A percentile compares a stretch with the other conserved stretches of the same genome.
These are phyloP conservation scores for Drosophila guanche DNA, from an alignment of 1,140 invertebrate species.

Conservation along the genomic window DNA sequence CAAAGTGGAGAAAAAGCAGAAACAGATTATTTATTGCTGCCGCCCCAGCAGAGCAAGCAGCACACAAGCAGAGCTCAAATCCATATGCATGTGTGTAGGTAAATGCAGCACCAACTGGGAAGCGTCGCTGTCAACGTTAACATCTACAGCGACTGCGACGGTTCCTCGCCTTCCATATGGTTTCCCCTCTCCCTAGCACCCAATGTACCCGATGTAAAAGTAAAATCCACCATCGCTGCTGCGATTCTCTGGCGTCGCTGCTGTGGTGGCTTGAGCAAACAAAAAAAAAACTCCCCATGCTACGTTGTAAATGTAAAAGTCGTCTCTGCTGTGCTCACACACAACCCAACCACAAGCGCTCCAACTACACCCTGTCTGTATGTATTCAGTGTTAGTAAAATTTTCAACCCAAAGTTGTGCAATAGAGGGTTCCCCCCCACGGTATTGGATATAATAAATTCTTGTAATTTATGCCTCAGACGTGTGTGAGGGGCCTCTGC, in stretches of 20 bases:
- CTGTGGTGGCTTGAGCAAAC: slow-evolving; percentile 2
- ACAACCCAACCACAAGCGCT: slow-evolving; percentile 8
- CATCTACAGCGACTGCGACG: slow-evolving; percentile 15
- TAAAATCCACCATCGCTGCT: slow-evolving; percentile 33
- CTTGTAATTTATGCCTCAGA: slow-evolving; percentile 34
- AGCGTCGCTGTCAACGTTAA: slow-evolving; percentile 22
- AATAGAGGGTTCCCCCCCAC: slow-evolving; percentile 18
- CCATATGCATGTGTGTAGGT: slow-evolving; percentile 9
- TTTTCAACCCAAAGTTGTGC: slow-evolving; percentile 27
- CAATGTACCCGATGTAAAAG: slow-evolving; percentile 1
- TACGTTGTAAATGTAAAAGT: slow-evolving; percentile 64
- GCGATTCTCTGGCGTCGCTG: slow-evolving; percentile 15
- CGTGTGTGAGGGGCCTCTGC: not conserved
- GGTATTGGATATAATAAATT: slow-evolving; percentile 18
- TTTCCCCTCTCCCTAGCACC: not conserved
- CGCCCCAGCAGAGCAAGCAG: slow-evolving; percentile 8
- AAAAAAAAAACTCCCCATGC: slow-evolving; percentile 49
- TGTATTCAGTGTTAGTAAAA: slow-evolving; percentile 19
- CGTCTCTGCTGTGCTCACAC: slow-evolving; percentile 9
- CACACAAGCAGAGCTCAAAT: slow-evolving; percentile 8
- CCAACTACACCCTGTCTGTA: slow-evolving; percentile 10
- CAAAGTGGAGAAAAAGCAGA: slow-evolving; percentile 31
- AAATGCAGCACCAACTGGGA: slow-evolving; percentile 28
- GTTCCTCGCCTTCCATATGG: slow-evolving; percentile 19
- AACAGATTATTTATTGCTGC: slow-evolving; percentile 41